A percentile compares a stretch with the other conserved stretches of the same genome.
These are phyloP conservation scores for Pteropus alecto DNA, from an alignment of 2,113 vertebrate genomes.

Conservation along the genomic window DNA sequence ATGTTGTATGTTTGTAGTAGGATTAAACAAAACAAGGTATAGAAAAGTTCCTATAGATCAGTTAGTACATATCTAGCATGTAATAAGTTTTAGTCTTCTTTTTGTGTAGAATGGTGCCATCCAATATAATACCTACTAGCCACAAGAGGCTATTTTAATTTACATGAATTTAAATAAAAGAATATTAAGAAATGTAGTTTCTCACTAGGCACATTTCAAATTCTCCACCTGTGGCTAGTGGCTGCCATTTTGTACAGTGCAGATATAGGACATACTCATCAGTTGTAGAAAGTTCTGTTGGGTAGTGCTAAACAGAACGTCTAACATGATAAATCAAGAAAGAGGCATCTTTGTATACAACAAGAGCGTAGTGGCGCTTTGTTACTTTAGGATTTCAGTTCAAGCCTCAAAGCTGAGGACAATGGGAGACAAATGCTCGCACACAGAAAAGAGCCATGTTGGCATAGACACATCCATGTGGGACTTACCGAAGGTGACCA, in stretches of 20 bases:
- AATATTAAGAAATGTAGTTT: not conserved
- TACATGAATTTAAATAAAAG: not conserved
- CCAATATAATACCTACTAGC: not conserved
- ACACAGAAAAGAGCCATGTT: not conserved
- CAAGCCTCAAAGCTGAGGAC: not conserved
- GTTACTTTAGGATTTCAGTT: not conserved
- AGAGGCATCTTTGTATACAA: not conserved
- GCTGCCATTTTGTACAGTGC: not conserved
- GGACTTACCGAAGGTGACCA: not conserved
- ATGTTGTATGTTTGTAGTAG: not conserved
- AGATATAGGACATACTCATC: not conserved
- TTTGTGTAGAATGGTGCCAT: not conserved
- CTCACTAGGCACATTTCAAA: not conserved
- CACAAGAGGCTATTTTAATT: not conserved
- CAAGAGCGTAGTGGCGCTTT: not conserved
- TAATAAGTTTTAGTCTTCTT: not conserved
- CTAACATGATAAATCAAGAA: not conserved
- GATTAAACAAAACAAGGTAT: not conserved
- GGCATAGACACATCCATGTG: not conserved
- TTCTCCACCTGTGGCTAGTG: not conserved
- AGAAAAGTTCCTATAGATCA: not conserved
- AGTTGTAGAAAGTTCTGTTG: not conserved
- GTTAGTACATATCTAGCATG: not conserved
- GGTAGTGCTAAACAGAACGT: not conserved
- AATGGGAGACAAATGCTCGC: not conserved